These are phyloP conservation scores for Agriopis aurantiaria DNA, from an alignment of 2,888 invertebrate genomes.

Conservation along the genomic window DNA sequence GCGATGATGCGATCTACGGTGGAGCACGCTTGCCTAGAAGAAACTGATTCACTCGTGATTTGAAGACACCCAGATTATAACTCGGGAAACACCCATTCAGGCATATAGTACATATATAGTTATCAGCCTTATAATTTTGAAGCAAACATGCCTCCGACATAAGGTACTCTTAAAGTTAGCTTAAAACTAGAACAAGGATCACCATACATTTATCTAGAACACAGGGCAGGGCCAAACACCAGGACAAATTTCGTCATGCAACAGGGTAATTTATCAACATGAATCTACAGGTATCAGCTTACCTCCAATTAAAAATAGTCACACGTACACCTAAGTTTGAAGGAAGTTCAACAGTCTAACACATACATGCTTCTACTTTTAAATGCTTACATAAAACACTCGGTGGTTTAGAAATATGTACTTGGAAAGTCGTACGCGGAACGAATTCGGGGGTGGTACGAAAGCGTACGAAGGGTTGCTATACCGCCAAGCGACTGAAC, in stretches of 20 bases:
- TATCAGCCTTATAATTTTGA: neutral
- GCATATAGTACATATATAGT: no score
- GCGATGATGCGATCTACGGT: no score
- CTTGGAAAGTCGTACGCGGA: slow-evolving; percentile 64
- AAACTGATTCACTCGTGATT: no score
- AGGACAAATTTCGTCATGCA: slow-evolving; percentile 32
- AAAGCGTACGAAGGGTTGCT: slow-evolving; percentile 61
- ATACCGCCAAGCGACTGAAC: slow-evolving; percentile 69
- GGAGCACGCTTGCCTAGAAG: no score
- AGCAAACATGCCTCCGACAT: neutral
- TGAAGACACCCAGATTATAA: no score
- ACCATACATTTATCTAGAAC: slow-evolving; percentile 18
- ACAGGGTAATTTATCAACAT: slow-evolving; percentile 33
- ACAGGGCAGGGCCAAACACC: slow-evolving; percentile 30
- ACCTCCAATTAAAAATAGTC: slow-evolving; percentile 65
- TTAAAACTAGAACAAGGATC: slow-evolving; percentile 8
- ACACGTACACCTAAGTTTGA: slow-evolving; percentile 71
- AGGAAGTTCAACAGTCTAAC: slow-evolving; percentile 71
- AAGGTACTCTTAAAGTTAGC: neutral
- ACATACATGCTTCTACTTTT: slow-evolving; percentile 74
- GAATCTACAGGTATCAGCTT: slow-evolving; percentile 75
- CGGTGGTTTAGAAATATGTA: slow-evolving; percentile 58
- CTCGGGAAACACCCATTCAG: no score
- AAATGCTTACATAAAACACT: slow-evolving; percentile 83
- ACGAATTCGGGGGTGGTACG: slow-evolving; percentile 43